Evolutionary conservation across 2,797 vertebrate species (phyloP), one percentile per base, ranked within the genome.

Genomic region (Enteromius treurensis): DNA sequence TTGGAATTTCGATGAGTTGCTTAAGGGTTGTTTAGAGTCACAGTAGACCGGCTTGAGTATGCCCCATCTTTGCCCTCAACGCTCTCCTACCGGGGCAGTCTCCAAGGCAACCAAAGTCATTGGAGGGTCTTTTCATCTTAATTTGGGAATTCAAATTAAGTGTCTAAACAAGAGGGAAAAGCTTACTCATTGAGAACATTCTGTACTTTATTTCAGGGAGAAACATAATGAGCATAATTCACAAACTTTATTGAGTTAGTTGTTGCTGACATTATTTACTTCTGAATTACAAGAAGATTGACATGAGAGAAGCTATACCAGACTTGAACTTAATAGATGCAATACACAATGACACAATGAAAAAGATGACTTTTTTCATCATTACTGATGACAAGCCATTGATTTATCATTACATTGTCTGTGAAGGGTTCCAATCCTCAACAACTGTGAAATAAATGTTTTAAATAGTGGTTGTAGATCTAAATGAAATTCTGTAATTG

Each of bases 1-100:
- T 91, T 90, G 92, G 93, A 94, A 95, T 95, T 91, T 89, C 91
- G 93, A 95, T 93, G 89, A 93, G 92, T 90, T 90, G 92, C 92
- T 93, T 92, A 90, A 90, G 91, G 88, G 90, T 86, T 91, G 91
- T 93, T 92, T 91, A 90, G 92, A 93, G 92, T 93, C 92, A 87
- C 90, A 92, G 87, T 89, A 90, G 90, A 90, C 89, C 88, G 87
- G 92, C 90, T 84, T 55, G 87, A 89, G 86, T 65, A 70, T n/a
- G 88, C 85, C 74, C 87, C 86, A 42, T 62, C 64, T 86, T 86
- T 90, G 84, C 88, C 62, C 58, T 60, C 62, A 62, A 10, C 71
- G 81, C 86, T 87, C 86, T 85, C 86, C 89, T 88, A 86, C 91
- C 42, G 51, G 83, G 84, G 79, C 62, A 45, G 92, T 95, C 87